phyloP scores from a whole-genome alignment of 2,888 invertebrate genomes.

The Rotaria macrura region DNA sequence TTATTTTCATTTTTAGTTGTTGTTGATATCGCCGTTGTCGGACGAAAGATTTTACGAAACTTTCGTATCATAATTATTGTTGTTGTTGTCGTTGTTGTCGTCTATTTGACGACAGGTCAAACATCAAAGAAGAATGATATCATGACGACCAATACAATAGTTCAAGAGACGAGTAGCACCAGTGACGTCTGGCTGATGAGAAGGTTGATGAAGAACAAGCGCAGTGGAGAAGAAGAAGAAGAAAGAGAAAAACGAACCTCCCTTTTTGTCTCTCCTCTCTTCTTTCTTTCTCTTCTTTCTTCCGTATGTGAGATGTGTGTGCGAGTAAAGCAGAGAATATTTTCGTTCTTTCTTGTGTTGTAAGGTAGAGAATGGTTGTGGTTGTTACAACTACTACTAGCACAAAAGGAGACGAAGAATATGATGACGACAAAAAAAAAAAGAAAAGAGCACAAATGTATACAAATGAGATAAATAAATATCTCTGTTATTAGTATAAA shows the following conservation, averaged over 20 bases:
- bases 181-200: neutral
- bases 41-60: neutral
- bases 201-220: neutral
- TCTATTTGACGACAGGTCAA: neutral
- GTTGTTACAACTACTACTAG: neutral
- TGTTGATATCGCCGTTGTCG: neutral
- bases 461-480: neutral
- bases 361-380: neutral
- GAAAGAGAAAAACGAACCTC: neutral
- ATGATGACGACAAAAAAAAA: neutral
- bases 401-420: neutral
- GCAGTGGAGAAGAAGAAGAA: neutral
- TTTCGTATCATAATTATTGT: neutral
- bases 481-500: neutral
- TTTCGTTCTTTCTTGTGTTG: neutral
- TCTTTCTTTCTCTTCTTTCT: neutral
- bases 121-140: neutral
- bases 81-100: neutral
- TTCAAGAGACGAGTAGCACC: constrained; percentile 3
- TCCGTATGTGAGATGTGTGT: neutral
- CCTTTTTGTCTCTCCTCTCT: neutral
- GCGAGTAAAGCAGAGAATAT: neutral
- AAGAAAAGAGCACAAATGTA: neutral
- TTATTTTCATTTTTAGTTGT: neutral
- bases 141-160: neutral